Conservation (phyloP, 2,888 invertebrate genomes). For the Scelioninae gen. 1 region DNA sequence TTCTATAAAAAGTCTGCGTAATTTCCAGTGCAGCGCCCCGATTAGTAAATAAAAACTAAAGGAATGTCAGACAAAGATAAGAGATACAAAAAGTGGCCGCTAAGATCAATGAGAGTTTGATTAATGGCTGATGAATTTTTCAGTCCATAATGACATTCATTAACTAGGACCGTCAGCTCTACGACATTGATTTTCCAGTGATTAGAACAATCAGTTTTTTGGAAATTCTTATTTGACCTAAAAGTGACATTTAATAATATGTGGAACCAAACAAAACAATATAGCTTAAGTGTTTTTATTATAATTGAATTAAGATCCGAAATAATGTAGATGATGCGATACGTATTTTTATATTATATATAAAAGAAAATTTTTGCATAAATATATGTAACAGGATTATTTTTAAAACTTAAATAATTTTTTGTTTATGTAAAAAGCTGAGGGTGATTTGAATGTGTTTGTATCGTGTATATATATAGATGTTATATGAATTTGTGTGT, state of each 20-base stretch:
- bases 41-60: conserved; percentile 16
- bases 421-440: too few species aligned
- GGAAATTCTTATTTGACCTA: background rate
- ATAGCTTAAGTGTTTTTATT: background rate
- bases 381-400: too few species aligned
- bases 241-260: background rate
- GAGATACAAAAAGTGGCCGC: conserved; percentile 9
- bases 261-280: background rate
- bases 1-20: background rate
- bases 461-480: too few species aligned
- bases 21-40: conserved; percentile 2
- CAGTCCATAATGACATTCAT: conserved; percentile 7
- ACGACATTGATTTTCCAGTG: conserved; percentile 9
- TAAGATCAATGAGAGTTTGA: conserved; percentile 22
- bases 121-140: conserved; percentile 14
- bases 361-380: too few species aligned
- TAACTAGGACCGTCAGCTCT: background rate
- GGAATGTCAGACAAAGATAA: conserved; percentile 14
- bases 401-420: too few species aligned
- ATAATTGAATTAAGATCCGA: too few species aligned
- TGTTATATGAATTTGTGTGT: too few species aligned
- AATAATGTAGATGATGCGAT: too few species aligned
- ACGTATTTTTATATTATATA: too few species aligned
- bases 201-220: background rate
- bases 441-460: too few species aligned